Evolutionary conservation across 1,140 invertebrate genomes (phyloP).

Genomic region (Pomacea maculata): DNA sequence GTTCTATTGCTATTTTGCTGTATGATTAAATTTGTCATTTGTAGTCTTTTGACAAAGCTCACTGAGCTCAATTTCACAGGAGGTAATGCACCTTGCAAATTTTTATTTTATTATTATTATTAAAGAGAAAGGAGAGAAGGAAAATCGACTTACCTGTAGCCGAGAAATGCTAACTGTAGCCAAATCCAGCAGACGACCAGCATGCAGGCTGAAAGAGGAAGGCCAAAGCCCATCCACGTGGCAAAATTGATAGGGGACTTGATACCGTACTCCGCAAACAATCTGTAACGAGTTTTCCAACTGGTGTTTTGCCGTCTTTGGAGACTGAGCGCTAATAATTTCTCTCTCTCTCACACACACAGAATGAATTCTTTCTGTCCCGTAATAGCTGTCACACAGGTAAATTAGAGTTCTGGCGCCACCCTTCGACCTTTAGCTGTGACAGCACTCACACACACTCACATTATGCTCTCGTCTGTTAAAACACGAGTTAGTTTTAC

Average conservation of each 20-base stretch:
- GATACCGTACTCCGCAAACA: neutral
- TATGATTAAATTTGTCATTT: too few relatives aligned
- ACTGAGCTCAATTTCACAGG: too few relatives aligned
- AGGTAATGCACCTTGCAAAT: too few relatives aligned
- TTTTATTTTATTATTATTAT: too few relatives aligned
- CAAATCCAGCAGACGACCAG: slow-evolving; percentile 58
- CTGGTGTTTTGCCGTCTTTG: too few relatives aligned
- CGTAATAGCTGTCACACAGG: neutral
- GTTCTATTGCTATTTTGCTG: too few relatives aligned
- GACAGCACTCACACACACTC: neutral
- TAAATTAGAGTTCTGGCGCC: neutral
- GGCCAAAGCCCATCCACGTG: slow-evolving; percentile 62
- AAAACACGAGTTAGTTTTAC: neutral
- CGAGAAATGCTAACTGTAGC: slow-evolving; percentile 51
- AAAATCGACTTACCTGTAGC: slow-evolving; percentile 33
- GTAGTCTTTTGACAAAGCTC: too few relatives aligned
- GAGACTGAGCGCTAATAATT: too few relatives aligned
- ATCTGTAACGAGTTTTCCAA: neutral
- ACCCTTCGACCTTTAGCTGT: neutral
- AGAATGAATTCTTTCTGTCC: neutral
- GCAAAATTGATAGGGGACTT: slow-evolving; percentile 54
- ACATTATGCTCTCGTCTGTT: neutral
- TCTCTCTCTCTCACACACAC: neutral
- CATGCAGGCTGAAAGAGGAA: slow-evolving; percentile 57
- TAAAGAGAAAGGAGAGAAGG: too few relatives aligned